Conservation (phyloP, 2,888 invertebrate genomes). For the Lasioglossum figueresi region DNA sequence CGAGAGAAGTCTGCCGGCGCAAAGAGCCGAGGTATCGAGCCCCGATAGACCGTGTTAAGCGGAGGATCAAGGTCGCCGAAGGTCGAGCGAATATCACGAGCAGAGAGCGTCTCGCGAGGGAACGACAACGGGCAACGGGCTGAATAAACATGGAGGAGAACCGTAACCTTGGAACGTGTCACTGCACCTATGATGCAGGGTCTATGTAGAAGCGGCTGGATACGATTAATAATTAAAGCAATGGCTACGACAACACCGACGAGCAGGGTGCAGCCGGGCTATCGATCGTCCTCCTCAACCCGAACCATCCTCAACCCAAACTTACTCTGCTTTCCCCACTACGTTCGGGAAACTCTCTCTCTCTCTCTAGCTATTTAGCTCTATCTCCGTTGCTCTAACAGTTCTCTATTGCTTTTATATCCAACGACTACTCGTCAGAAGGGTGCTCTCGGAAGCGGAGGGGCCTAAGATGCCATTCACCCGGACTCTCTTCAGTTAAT, state of each 20-base stretch:
- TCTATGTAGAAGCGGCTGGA: constrained; percentile 56
- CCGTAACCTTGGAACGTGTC: constrained; percentile 69
- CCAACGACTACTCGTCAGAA: constrained; percentile 67
- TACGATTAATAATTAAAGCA: constrained; percentile 73
- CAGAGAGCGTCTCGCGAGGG: neutral
- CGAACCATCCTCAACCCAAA: constrained; percentile 70
- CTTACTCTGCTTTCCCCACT: constrained; percentile 58
- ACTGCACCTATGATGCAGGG: constrained; percentile 68
- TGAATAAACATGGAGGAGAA: constrained; percentile 13
- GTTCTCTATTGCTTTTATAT: constrained; percentile 68
- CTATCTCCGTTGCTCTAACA: neutral
- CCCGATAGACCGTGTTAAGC: neutral
- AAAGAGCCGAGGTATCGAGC: neutral
- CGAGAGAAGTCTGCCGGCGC: neutral
- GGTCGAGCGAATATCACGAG: neutral
- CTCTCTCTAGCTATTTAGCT: neutral
- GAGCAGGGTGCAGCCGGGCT: constrained; percentile 52
- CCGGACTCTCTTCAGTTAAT: constrained; percentile 52
- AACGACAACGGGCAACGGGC: neutral
- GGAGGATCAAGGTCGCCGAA: constrained; percentile 8
- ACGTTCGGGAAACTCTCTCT: constrained; percentile 12
- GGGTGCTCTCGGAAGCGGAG: constrained; percentile 63
- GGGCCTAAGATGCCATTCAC: constrained; percentile 64
- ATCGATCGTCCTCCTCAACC: constrained; percentile 74
- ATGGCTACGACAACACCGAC: constrained; percentile 52